Percentiles rank a stretch among this genome's conserved stretches.
These are phyloP conservation scores for Andrena haemorrhoa DNA, from an alignment of 2,888 invertebrate species.

Conservation along the genomic window DNA sequence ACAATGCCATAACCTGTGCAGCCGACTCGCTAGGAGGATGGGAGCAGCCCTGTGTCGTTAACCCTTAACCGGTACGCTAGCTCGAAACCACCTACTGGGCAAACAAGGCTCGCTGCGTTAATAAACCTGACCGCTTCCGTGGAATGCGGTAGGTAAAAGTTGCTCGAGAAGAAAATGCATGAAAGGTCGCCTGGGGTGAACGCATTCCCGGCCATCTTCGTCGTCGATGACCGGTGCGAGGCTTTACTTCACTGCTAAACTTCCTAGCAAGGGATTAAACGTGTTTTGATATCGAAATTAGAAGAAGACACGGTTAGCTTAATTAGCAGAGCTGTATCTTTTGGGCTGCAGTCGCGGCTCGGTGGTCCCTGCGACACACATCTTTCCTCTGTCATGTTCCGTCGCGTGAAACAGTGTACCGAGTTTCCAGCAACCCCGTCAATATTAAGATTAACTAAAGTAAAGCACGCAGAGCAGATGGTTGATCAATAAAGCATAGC, in stretches of 20 bases:
- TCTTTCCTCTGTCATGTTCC: slow-evolving; percentile 2
- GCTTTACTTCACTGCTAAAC: too few species aligned
- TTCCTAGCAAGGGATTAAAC: background rate
- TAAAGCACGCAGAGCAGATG: too few species aligned
- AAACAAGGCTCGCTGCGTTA: slow-evolving; percentile 19
- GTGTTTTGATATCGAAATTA: background rate
- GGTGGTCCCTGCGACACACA: background rate
- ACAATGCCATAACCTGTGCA: slow-evolving; percentile 31
- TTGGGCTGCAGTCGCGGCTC: background rate
- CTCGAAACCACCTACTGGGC: slow-evolving; percentile 20
- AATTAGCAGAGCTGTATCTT: background rate
- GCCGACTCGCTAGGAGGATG: slow-evolving; percentile 4
- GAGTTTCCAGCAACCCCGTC: background rate
- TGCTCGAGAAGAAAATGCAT: background rate
- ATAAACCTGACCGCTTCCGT: slow-evolving; percentile 23
- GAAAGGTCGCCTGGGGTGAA: slow-evolving; percentile 30
- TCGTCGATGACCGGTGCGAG: background rate
- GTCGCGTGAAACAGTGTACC: background rate
- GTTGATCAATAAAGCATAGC: too few species aligned
- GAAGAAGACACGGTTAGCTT: background rate
- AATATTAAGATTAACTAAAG: too few species aligned
- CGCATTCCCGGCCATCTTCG: background rate
- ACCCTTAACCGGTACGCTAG: slow-evolving; percentile 40
- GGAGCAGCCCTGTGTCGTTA: slow-evolving; percentile 46
- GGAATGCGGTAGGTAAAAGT: slow-evolving; percentile 37